A percentile compares a stretch with the other conserved stretches of the same genome.
phyloP scores from a whole-genome alignment of 2,888 invertebrate genomes.

The Odontocerum albicorne region DNA sequence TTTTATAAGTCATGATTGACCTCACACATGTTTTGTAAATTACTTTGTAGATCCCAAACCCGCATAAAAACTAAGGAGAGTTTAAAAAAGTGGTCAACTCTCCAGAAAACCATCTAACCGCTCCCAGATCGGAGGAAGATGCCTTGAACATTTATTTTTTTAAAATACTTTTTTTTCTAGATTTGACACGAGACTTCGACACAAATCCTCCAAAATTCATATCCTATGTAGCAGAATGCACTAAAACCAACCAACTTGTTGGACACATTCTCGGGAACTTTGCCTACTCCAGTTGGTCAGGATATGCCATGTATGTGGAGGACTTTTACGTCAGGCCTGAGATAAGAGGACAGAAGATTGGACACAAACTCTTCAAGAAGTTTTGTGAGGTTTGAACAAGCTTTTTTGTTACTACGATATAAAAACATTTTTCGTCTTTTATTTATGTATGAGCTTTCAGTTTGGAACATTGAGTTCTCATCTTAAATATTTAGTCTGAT shows the following conservation, averaged over 20 bases:
- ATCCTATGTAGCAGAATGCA: constrained; percentile 62
- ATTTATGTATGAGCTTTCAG: no score
- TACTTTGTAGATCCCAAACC: not conserved
- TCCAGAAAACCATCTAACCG: not conserved
- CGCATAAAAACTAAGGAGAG: not conserved
- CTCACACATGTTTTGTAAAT: no score
- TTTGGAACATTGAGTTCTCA: no score
- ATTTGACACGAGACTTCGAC: constrained; percentile 68
- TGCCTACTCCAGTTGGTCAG: constrained; percentile 75
- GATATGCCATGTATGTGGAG: constrained; percentile 70
- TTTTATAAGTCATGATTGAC: no score
- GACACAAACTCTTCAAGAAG: constrained; percentile 31
- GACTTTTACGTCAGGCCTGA: constrained; percentile 70
- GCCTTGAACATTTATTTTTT: not conserved
- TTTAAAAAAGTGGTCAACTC: not conserved
- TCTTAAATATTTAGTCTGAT: no score
- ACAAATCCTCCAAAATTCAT: constrained; percentile 61
- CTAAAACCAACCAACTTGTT: constrained; percentile 47
- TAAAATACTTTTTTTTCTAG: constrained; percentile 44
- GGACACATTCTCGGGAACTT: constrained; percentile 73
- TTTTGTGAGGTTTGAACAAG: constrained; percentile 36
- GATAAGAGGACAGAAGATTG: constrained; percentile 28
- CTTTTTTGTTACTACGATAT: no score
- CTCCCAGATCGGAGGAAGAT: not conserved
- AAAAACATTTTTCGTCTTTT: no score